Percentiles rank a stretch among this genome's conserved stretches.
phyloP scores from a whole-genome alignment of 2,113 vertebrate species.

The Forbesichthys agassizii region DNA sequence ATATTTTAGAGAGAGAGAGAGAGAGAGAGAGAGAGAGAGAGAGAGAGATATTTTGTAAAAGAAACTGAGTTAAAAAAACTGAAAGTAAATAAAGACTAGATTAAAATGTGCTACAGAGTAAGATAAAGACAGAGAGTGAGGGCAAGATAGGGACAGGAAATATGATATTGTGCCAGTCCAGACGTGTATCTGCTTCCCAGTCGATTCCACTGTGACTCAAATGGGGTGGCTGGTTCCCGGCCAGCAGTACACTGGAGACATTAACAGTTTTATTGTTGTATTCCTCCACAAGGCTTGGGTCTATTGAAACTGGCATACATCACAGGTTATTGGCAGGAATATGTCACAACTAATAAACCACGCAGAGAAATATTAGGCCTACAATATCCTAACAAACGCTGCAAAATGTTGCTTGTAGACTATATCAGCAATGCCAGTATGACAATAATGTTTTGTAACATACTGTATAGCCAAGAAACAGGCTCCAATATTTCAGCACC shows the following conservation, averaged over 20 bases:
- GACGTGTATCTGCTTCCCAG: constrained; percentile 49
- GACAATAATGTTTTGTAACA: no score
- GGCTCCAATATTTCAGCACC: constrained; percentile 38
- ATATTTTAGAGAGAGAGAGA: constrained; percentile 1
- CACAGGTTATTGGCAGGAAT: constrained; percentile 60
- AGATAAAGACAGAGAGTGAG: constrained; percentile 4
- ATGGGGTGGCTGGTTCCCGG: constrained; percentile 54
- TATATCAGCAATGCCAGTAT: no score
- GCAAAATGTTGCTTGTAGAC: no score
- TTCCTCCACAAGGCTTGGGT: constrained; percentile 51
- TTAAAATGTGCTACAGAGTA: background rate
- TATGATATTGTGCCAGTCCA: constrained; percentile 52
- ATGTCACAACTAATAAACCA: constrained; percentile 58
- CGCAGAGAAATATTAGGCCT: constrained; percentile 2
- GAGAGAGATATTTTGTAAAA: constrained; percentile 5
- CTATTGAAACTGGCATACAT: constrained; percentile 55
- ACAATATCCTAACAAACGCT: constrained; percentile 22
- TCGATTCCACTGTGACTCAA: constrained; percentile 62
- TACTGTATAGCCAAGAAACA: background rate
- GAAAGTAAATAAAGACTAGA: background rate
- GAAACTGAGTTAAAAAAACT: background rate
- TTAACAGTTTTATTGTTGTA: constrained; percentile 47
- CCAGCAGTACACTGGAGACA: constrained; percentile 31
- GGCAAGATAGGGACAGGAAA: constrained; percentile 2
- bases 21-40: constrained; percentile 18